phyloP scores from a whole-genome alignment of 2,797 vertebrate species.

The Paramormyrops hopkinsi region DNA sequence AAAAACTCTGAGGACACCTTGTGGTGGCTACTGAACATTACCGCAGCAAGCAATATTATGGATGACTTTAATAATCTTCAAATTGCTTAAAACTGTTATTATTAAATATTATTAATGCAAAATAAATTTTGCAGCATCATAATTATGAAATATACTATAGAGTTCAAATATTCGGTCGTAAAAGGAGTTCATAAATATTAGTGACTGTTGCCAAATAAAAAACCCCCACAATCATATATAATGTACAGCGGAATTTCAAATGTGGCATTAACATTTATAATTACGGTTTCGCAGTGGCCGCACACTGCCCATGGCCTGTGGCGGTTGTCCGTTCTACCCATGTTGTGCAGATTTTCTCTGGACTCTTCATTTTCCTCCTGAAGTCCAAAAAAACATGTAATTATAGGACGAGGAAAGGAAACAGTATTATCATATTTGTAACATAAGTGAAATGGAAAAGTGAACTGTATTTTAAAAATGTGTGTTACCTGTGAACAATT shows the following conservation, averaged over 20 bases:
- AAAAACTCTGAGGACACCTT: constrained; percentile 16
- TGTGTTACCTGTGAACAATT: neutral
- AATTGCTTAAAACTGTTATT: neutral
- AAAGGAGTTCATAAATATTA: neutral
- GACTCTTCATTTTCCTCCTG: neutral
- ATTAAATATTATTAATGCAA: neutral
- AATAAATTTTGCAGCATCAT: neutral
- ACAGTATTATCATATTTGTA: neutral
- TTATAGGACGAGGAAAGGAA: neutral
- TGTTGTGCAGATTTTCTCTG: neutral
- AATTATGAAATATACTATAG: neutral
- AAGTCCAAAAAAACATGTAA: neutral
- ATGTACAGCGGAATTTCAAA: neutral
- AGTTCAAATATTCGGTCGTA: neutral
- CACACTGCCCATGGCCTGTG: neutral
- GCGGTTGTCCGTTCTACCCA: neutral
- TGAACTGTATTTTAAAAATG: neutral
- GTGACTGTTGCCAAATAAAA: neutral
- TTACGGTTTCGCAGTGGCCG: neutral
- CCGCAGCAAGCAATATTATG: neutral
- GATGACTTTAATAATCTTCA: neutral
- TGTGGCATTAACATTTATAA: neutral
- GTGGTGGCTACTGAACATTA: neutral
- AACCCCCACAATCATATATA: neutral
- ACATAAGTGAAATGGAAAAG: neutral